Evolutionary conservation across 1,140 invertebrate species (phyloP).

Genomic region (Sycophila sp.): DNA sequence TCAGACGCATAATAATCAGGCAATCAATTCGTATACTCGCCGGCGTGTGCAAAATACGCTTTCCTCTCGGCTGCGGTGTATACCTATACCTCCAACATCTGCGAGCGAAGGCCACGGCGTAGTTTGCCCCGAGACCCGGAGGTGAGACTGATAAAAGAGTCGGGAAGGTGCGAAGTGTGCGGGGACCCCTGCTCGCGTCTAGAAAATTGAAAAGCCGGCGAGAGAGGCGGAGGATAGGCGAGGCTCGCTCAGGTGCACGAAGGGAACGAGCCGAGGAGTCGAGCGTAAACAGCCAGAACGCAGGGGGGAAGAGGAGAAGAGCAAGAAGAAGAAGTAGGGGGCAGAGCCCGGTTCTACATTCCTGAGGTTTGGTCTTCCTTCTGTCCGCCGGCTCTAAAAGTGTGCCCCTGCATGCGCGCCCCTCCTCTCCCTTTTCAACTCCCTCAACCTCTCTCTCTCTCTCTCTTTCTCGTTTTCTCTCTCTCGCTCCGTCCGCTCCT

Average conservation of each 20-base stretch:
- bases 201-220: background rate
- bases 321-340: background rate
- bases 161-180: too few relatives aligned
- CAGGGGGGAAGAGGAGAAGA: background rate
- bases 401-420: background rate
- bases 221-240: background rate
- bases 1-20: too few relatives aligned
- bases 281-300: background rate
- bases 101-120: too few relatives aligned
- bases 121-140: too few relatives aligned
- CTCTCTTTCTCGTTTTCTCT: background rate
- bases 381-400: background rate
- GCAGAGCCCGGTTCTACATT: constrained; percentile 41
- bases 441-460: background rate
- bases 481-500: background rate
- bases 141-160: too few relatives aligned
- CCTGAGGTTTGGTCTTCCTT: constrained; percentile 45
- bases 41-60: too few relatives aligned
- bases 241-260: background rate
- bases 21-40: too few relatives aligned
- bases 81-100: too few relatives aligned
- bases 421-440: background rate
- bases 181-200: too few relatives aligned
- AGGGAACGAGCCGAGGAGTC: background rate
- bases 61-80: too few relatives aligned